Percentiles rank a stretch among this genome's conserved stretches.
phyloP scores from a whole-genome alignment of 1,140 invertebrate species.

The Ctenoplectra terminalis region DNA sequence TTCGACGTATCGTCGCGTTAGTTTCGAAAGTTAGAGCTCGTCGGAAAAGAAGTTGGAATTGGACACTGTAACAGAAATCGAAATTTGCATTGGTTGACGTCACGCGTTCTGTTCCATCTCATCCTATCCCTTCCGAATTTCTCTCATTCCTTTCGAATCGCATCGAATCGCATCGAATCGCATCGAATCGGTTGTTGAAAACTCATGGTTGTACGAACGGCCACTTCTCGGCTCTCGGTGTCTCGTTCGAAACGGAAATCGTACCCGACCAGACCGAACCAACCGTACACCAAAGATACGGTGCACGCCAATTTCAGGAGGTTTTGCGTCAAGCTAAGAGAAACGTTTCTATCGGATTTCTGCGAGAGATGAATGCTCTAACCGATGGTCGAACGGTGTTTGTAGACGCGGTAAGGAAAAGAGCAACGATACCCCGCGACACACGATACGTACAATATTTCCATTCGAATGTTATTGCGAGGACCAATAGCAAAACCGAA shows the following conservation, averaged over 20 bases:
- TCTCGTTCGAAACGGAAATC: background rate
- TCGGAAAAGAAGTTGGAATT: background rate
- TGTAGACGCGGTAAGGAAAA: background rate
- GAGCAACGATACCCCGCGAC: background rate
- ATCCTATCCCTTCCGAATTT: too few species aligned
- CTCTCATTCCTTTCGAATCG: too few species aligned
- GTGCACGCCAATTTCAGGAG: too few species aligned
- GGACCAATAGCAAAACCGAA: background rate
- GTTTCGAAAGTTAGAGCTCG: background rate
- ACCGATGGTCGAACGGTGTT: background rate
- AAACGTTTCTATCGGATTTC: too few species aligned
- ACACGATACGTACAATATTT: background rate
- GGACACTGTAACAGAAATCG: constrained; percentile 30
- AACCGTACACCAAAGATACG: background rate
- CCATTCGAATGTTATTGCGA: background rate
- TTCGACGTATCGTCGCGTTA: background rate
- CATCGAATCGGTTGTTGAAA: too few species aligned
- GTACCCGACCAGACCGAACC: too few species aligned
- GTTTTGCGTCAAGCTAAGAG: too few species aligned
- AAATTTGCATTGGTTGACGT: constrained; percentile 62
- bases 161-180: too few species aligned
- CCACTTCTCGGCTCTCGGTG: too few species aligned
- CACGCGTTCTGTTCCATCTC: constrained; percentile 22
- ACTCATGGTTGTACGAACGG: too few species aligned
- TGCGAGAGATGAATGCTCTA: background rate